phyloP scores from a whole-genome alignment of 2,888 invertebrate genomes.

The Pollenia amentaria region DNA sequence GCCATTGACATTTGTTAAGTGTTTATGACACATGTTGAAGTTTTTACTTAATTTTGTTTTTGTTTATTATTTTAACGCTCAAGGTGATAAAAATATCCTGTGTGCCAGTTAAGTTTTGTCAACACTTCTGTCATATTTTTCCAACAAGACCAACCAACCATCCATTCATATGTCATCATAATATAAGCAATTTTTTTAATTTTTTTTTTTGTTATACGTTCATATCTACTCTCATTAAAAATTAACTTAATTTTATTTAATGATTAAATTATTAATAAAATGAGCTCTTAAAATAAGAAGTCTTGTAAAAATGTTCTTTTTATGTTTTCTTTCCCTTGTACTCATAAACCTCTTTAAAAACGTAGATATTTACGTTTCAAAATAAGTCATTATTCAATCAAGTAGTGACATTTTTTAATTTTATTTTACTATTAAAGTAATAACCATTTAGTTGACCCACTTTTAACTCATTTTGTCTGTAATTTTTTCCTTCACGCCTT shows the following conservation, averaged over 20 bases:
- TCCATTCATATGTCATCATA: neutral
- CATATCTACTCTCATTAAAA: neutral
- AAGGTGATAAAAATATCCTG: conserved; percentile 58
- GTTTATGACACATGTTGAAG: conserved; percentile 61
- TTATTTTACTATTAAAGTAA: conserved; percentile 34
- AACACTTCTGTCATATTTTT: conserved; percentile 14
- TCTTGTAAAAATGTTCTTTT: neutral
- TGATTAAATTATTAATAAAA: conserved; percentile 37
- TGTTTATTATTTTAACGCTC: conserved; percentile 32
- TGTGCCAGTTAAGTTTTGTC: conserved; percentile 17
- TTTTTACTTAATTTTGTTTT: conserved; percentile 11
- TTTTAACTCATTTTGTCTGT: conserved; percentile 46
- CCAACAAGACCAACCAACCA: neutral
- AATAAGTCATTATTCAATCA: conserved; percentile 45
- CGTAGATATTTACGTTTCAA: neutral
- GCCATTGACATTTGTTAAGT: conserved; percentile 68
- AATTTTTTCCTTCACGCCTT: conserved; percentile 14
- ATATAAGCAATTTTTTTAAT: neutral
- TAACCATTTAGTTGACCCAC: conserved; percentile 65
- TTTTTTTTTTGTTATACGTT: conserved; percentile 12
- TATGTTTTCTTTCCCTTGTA: neutral
- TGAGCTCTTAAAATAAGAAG: neutral
- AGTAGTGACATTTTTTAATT: conserved; percentile 13
- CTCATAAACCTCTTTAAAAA: neutral
- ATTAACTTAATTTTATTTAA: conserved; percentile 12